Evolutionary conservation across 1,140 invertebrate species (phyloP).

Genomic region (Sycobia sp.): DNA sequence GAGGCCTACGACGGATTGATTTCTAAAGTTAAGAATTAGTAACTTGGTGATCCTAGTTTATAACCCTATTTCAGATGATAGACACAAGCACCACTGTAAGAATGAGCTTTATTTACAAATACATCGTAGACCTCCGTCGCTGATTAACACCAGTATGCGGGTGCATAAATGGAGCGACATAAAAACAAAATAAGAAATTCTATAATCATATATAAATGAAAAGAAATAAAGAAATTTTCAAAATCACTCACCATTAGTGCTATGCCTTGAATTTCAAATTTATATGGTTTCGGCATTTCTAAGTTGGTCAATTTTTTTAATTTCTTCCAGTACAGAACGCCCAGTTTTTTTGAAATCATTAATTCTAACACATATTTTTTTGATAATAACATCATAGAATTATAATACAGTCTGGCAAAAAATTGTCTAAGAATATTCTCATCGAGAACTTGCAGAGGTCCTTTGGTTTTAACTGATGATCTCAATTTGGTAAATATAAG

Average conservation of each 20-base stretch:
- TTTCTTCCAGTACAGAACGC: constrained; percentile 55
- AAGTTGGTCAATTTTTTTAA: constrained; percentile 44
- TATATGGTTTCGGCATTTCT: constrained; percentile 39
- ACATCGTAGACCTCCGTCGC: too few species aligned
- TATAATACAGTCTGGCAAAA: constrained; percentile 45
- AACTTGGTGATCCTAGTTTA: too few species aligned
- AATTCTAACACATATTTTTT: constrained; percentile 54
- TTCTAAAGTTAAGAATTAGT: too few species aligned
- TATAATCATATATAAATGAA: constrained; percentile 36
- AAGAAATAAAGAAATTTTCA: constrained; percentile 43
- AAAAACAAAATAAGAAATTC: too few species aligned
- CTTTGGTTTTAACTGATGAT: constrained; percentile 22
- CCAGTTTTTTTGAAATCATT: constrained; percentile 49
- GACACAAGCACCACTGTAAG: too few species aligned
- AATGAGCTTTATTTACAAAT: too few species aligned
- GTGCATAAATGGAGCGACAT: too few species aligned
- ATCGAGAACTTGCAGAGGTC: constrained; percentile 35
- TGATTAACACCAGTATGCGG: too few species aligned
- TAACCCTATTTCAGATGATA: too few species aligned
- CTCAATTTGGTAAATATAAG: constrained; percentile 52
- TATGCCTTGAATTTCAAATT: constrained; percentile 63
- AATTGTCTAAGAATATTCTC: constrained; percentile 43
- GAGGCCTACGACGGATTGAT: too few species aligned
- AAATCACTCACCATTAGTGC: constrained; percentile 59
- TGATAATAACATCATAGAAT: constrained; percentile 48